Evolutionary conservation across 2,888 invertebrate species (phyloP).

Genomic region (Drosophila nigritarsus): DNA sequence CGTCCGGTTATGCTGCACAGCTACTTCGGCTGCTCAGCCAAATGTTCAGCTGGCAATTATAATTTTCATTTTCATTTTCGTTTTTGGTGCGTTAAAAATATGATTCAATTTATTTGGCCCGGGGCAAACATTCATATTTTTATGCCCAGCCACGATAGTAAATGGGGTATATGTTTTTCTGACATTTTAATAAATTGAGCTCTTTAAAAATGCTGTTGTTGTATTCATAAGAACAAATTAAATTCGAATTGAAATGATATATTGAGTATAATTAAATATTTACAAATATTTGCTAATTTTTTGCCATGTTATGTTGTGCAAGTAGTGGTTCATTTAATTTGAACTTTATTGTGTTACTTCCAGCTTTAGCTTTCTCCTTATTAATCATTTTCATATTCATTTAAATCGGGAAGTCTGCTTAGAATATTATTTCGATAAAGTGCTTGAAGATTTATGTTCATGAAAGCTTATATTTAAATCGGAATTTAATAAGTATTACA

Average conservation of each 20-base stretch:
- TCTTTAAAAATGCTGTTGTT: background rate
- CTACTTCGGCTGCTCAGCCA: conserved; percentile 29
- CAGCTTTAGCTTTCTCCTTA: background rate
- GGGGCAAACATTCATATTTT: conserved; percentile 28
- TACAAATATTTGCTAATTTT: background rate
- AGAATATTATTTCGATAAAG: background rate
- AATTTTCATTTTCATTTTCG: conserved; percentile 62
- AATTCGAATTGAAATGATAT: background rate
- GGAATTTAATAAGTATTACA: background rate
- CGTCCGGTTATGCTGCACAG: background rate
- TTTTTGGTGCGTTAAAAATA: conserved; percentile 64
- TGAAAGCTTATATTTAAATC: background rate
- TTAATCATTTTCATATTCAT: background rate
- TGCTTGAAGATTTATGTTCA: background rate
- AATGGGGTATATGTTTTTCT: conserved; percentile 7
- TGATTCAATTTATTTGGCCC: conserved; percentile 72
- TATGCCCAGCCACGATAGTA: conserved; percentile 7
- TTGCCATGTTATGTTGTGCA: too few relatives aligned
- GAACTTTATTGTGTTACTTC: background rate
- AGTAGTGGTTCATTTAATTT: too few relatives aligned
- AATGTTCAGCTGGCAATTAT: conserved; percentile 76
- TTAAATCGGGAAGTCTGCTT: background rate
- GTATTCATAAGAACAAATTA: background rate
- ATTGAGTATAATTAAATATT: background rate
- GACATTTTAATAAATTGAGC: background rate